Base-by-base conservation (phyloP, 2,888 invertebrate species). In the Tachystola acroxantha region DNA sequence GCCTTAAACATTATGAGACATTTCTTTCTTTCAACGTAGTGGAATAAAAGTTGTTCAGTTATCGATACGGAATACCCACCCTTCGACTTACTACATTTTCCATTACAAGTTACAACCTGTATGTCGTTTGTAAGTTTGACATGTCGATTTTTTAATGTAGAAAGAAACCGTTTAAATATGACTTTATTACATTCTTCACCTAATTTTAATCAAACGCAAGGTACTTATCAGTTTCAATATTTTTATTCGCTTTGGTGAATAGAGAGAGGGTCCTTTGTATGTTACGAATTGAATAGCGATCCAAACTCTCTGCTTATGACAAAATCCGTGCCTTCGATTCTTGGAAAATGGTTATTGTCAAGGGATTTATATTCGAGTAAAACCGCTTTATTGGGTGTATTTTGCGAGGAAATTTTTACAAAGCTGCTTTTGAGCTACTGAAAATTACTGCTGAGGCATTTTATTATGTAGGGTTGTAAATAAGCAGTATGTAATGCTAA, bases 221-320 rank as follows among this genome's bases (percentile, higher is more conserved):
- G 14, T 24, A n/a, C n/a, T n/a, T n/a, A 33, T 14, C 10, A 10
- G 20, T 12, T 20, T 27, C 28, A 19, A 5, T n/a, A 26, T 34
- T 28, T 6, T 28, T 28, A 28, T 28, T 20, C 12, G 9, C n/a
- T 4, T 22, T 16, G 26, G n/a, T n/a, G n/a, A n/a, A n/a, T n/a
- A n/a, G n/a, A n/a, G n/a, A n/a, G n/a, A n/a, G n/a, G n/a, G 57
- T 47, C 40, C 48, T 50, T 50, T 50, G 49, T 50, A 48, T 46
- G 52, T n/a, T n/a, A n/a, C n/a, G 48, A 41, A 45, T 43, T 50
- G 49, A 51, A 54, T 48, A 44, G 42, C 34, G 39, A 29, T 16
- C 44, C 37, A 48, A 52, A 42, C 54, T 47, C 53, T n/a, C 44
- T 45, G 52, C 57, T 62, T 60, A 58, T 52, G 49, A 53, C 46